Base-by-base conservation (phyloP, 2,797 vertebrate genomes). In the Choloepus didactylus region DNA sequence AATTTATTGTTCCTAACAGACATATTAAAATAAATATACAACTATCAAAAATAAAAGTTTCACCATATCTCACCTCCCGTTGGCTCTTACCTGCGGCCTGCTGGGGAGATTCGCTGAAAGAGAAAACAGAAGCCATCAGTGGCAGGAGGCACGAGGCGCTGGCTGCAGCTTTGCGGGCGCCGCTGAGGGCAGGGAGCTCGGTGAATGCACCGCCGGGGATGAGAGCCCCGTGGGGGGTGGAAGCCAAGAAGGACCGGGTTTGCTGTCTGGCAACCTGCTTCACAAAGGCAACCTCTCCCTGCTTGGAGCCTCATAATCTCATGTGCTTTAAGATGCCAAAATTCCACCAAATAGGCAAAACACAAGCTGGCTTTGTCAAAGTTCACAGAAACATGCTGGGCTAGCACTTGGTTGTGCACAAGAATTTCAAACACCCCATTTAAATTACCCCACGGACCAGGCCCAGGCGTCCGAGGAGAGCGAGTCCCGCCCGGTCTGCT, bases 31-130 rank as follows among this genome's bases (percentile, higher is more conserved):
- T 56, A 56, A 56, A 56, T 5, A 56, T 19, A 21, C 5, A 8
- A 56, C 56, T 21, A 19, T 6, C 19, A 21, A 56, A 8, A 56
- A 18, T 19, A 56, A 56, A 56, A 18, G 16, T 3, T 18, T 16
- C 54, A 18, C 54, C 54, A 56, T 6, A 56, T 51, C 11, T 15
- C 54, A 18, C 54, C 18, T 18, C 2, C 38, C 11, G 38, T 85
- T 56, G 87, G 84, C 29, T 95, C 98, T 89, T 98, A 99, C 98
- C 98, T 99, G 98, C 94, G 98, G 97, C 96, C 98, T 98, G 97
- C 98, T 97, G 97, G 98, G 95, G 97, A 98, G 95, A 97, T 98
- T 98, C 97, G 98, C 98, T 98, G 97, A 97, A 99, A 98, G 19
- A 97, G 29, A 96, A 97, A 97, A 98, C 59, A 93, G 92, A 91